Evolutionary conservation across 2,113 vertebrate genomes (phyloP).

Genomic region (Proteles cristata): DNA sequence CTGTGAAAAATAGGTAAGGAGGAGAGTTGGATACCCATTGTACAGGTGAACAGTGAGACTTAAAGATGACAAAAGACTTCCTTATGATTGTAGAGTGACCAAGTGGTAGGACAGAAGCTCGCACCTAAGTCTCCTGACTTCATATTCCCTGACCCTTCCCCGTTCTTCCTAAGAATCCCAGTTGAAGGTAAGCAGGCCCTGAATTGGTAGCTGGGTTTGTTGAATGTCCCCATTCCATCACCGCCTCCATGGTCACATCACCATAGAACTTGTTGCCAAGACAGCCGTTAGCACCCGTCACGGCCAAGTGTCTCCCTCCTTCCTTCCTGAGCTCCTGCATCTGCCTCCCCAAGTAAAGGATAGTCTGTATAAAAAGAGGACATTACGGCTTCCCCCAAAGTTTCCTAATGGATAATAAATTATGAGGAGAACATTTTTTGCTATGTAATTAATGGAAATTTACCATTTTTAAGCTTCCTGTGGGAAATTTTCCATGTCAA

Average conservation of each 20-base stretch:
- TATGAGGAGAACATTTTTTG: constrained; percentile 83
- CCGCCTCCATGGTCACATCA: not conserved
- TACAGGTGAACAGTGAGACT: not conserved
- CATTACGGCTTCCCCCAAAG: constrained; percentile 52
- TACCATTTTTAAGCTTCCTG: constrained; percentile 86
- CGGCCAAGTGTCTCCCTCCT: not conserved
- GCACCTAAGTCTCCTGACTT: not conserved
- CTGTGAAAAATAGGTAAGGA: not conserved
- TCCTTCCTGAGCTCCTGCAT: not conserved
- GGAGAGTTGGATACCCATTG: too few relatives aligned
- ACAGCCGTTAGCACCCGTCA: not conserved
- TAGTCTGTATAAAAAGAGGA: not conserved
- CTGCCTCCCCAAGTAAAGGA: fast-evolving
- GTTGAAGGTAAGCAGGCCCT: not conserved
- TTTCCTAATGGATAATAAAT: constrained; percentile 84
- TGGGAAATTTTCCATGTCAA: constrained; percentile 87
- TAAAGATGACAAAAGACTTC: not conserved
- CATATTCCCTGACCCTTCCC: not conserved
- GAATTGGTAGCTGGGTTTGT: not conserved
- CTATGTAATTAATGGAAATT: constrained; percentile 90
- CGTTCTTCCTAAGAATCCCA: not conserved
- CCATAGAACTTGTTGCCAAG: fast-evolving
- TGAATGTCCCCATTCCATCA: not conserved
- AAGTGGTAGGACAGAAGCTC: not conserved
- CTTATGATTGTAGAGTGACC: not conserved